Conservation (phyloP, 2,888 invertebrate genomes). For the Pammene aurita region DNA sequence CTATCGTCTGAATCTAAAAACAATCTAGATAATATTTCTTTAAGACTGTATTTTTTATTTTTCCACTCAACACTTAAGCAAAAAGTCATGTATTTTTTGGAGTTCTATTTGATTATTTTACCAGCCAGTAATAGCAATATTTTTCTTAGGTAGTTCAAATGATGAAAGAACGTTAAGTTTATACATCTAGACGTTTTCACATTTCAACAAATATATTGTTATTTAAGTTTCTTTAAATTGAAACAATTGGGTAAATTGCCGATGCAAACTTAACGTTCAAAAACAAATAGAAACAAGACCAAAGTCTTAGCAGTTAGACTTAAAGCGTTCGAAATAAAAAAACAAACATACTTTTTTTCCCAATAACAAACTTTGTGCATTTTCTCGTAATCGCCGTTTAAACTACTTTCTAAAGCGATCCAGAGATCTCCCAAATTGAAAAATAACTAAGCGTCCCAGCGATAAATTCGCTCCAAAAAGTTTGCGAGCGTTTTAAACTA, state of each 20-base stretch:
- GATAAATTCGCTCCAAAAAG: constrained; percentile 69
- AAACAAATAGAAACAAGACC: constrained; percentile 7
- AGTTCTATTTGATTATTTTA: too few species aligned
- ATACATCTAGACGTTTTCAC: too few species aligned
- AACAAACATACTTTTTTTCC: constrained; percentile 51
- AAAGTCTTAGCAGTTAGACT: constrained; percentile 18
- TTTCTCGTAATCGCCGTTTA: constrained; percentile 65
- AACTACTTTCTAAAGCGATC: constrained; percentile 62
- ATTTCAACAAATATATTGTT: too few species aligned
- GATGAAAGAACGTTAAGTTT: too few species aligned
- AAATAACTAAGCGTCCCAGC: constrained; percentile 75
- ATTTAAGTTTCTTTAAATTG: too few species aligned
- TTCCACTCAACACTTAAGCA: too few species aligned
- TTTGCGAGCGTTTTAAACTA: constrained; percentile 48
- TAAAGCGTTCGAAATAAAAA: constrained; percentile 27
- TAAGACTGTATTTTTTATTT: neutral
- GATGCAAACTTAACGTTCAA: neutral
- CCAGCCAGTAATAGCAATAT: too few species aligned
- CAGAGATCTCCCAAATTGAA: constrained; percentile 74
- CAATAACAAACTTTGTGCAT: constrained; percentile 61
- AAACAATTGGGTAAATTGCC: too few species aligned
- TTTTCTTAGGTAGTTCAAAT: too few species aligned
- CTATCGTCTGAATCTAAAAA: neutral
- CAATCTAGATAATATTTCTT: constrained; percentile 3
- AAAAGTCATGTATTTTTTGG: too few species aligned